Percentiles rank a stretch among this genome's conserved stretches.
These are phyloP conservation scores for Sylvietta virens DNA, from an alignment of 2,113 vertebrate genomes.

Conservation along the genomic window DNA sequence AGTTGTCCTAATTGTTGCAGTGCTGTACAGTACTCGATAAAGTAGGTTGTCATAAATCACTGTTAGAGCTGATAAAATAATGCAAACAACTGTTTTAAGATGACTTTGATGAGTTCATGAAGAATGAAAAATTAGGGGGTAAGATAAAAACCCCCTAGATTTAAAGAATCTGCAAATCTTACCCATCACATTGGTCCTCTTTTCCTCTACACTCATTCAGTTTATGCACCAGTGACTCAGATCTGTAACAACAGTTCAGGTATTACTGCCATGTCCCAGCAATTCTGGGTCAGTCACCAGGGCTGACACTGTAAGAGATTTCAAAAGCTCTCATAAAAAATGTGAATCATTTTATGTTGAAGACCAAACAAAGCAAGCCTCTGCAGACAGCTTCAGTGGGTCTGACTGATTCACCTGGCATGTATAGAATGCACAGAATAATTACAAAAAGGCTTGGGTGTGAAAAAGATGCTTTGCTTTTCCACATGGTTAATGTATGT, in stretches of 20 bases:
- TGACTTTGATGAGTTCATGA: neutral
- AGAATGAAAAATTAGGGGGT: neutral
- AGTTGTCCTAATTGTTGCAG: neutral
- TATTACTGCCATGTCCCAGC: neutral
- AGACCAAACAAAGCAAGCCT: neutral
- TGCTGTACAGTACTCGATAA: neutral
- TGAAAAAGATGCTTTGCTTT: neutral
- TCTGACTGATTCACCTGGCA: neutral
- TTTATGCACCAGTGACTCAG: neutral
- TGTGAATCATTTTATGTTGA: neutral
- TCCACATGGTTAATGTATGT: neutral
- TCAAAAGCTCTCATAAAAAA: neutral
- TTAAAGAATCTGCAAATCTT: neutral
- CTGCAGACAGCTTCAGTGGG: neutral
- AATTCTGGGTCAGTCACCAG: neutral
- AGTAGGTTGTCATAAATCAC: neutral
- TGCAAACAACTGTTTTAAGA: neutral
- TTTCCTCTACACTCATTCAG: neutral
- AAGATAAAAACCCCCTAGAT: neutral
- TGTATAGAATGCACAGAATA: neutral
- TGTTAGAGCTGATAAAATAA: neutral
- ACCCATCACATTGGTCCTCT: neutral
- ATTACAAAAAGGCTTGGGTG: neutral
- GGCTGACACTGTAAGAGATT: neutral
- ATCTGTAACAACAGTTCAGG: neutral